Evolutionary conservation across 1,140 invertebrate genomes (phyloP).

Genomic region (Drosophila ogumai): DNA sequence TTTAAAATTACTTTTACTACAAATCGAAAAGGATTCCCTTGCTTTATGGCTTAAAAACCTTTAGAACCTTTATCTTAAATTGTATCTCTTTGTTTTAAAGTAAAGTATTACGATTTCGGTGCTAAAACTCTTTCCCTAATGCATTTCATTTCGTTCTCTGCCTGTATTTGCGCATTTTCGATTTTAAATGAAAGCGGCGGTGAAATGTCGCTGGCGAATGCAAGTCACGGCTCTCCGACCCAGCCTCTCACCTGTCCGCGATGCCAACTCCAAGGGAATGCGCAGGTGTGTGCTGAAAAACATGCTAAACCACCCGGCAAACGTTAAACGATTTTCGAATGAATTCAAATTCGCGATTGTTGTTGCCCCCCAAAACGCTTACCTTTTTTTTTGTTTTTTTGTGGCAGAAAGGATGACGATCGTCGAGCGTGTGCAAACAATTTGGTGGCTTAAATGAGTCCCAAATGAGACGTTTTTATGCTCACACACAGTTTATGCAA

Average conservation of each 20-base stretch:
- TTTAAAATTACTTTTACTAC: too few relatives aligned
- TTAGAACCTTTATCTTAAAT: too few relatives aligned
- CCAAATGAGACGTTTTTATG: constrained; percentile 80
- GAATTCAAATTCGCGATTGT: constrained; percentile 80
- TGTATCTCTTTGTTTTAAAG: not conserved
- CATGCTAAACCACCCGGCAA: constrained; percentile 65
- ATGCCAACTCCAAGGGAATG: constrained; percentile 55
- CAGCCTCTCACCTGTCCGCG: not conserved
- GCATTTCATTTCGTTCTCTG: constrained; percentile 58
- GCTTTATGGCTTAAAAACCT: not conserved
- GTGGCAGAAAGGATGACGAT: constrained; percentile 29
- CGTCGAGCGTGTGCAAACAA: constrained; percentile 66
- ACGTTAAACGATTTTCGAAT: constrained; percentile 80
- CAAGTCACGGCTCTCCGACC: constrained; percentile 57
- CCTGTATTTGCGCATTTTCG: constrained; percentile 70
- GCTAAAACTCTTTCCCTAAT: not conserved
- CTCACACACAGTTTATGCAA: constrained; percentile 62
- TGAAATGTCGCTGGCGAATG: constrained; percentile 35
- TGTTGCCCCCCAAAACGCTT: constrained; percentile 29
- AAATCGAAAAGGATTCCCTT: too few relatives aligned
- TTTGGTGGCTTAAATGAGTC: constrained; percentile 79
- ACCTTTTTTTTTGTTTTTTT: constrained; percentile 9
- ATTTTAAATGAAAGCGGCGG: constrained; percentile 72
- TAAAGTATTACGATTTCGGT: not conserved
- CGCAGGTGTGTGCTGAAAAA: constrained; percentile 72